These are phyloP conservation scores for Aphidius ervi DNA, from an alignment of 1,140 invertebrate species.

Conservation along the genomic window DNA sequence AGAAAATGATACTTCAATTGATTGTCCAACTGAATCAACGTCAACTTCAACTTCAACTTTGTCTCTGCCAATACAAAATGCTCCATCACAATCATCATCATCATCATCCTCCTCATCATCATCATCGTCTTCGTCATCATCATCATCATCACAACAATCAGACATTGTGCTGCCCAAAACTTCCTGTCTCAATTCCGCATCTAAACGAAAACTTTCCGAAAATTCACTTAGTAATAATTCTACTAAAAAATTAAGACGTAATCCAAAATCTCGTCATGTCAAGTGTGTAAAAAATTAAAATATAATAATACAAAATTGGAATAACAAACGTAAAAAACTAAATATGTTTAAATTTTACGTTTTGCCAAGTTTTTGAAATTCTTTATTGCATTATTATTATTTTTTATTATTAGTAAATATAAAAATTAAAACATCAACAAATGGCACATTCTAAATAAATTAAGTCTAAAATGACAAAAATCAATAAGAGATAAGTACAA, in stretches of 20 bases:
- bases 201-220: slow-evolving; percentile 47
- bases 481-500: too few species aligned
- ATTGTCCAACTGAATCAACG: slow-evolving; percentile 35
- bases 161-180: slow-evolving; percentile 50
- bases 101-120: slow-evolving; percentile 17
- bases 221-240: slow-evolving; percentile 37
- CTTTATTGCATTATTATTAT: too few species aligned
- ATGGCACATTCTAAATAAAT: too few species aligned
- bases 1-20: slow-evolving; percentile 32
- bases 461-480: too few species aligned
- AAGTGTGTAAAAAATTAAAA: slow-evolving; percentile 52
- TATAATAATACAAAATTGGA: slow-evolving; percentile 36
- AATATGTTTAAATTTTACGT: neutral
- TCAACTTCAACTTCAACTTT: slow-evolving; percentile 25
- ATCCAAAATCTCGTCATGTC: slow-evolving; percentile 46
- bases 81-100: slow-evolving; percentile 43
- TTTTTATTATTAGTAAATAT: too few species aligned
- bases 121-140: slow-evolving; percentile 20
- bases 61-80: slow-evolving; percentile 38
- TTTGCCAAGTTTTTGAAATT: too few species aligned
- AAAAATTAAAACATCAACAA: too few species aligned
- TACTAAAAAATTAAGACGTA: slow-evolving; percentile 46
- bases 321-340: slow-evolving; percentile 1
- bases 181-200: slow-evolving; percentile 36
- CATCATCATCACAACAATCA: slow-evolving; percentile 22